phyloP scores from a whole-genome alignment of 2,113 vertebrate genomes.

The Chloropsis cyanopogon region DNA sequence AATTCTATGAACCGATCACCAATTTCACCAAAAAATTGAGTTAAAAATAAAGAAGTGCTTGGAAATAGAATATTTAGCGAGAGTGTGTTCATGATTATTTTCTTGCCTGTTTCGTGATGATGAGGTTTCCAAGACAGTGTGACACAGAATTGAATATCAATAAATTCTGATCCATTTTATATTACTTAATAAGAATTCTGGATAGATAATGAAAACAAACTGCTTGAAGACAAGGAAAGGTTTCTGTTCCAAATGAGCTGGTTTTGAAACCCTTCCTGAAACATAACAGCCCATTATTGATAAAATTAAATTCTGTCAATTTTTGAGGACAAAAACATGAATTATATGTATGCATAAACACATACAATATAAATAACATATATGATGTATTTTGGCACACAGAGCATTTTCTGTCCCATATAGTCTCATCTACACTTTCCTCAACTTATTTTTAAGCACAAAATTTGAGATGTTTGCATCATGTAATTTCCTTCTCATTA shows the following conservation, averaged over 20 bases:
- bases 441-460: neutral
- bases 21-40: neutral
- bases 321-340: neutral
- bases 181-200: neutral
- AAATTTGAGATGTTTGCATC: neutral
- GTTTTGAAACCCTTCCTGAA: neutral
- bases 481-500: neutral
- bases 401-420: neutral
- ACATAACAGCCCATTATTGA: neutral
- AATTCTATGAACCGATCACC: accelerated
- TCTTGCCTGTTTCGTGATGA: neutral
- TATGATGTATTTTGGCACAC: neutral
- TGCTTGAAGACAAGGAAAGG: neutral
- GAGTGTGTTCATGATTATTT: neutral
- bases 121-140: neutral
- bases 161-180: neutral
- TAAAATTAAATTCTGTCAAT: neutral
- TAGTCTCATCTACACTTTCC: neutral
- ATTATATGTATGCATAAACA: neutral
- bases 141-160: neutral
- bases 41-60: neutral
- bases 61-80: neutral
- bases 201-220: neutral
- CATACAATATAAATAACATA: neutral
- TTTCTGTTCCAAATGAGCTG: neutral